Conservation (phyloP, 1,140 invertebrate species). For the Maconellicoccus hirsutus region DNA sequence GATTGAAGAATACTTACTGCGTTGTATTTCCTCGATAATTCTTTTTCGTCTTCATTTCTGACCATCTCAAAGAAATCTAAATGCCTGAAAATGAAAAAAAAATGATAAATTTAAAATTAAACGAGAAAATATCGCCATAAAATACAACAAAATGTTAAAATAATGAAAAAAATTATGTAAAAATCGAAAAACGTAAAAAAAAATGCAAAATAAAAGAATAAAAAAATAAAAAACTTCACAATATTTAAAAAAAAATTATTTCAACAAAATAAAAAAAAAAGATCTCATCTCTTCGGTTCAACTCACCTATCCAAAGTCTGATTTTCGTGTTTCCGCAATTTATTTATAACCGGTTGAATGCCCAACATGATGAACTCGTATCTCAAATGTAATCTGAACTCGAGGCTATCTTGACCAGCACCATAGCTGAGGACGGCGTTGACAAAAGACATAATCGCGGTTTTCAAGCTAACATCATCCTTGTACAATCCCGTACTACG, state of each 20-base stretch:
- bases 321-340: constrained; percentile 82
- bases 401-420: constrained; percentile 86
- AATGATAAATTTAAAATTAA: no score
- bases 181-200: no score
- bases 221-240: no score
- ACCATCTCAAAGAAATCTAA: constrained; percentile 98
- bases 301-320: constrained; percentile 71
- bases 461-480: constrained; percentile 85
- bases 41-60: constrained; percentile 89
- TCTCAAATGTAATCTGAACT: constrained; percentile 88
- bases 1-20: constrained; percentile 42
- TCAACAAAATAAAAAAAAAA: constrained; percentile 29
- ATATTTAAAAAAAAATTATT: no score
- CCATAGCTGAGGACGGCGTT: constrained; percentile 95
- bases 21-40: constrained; percentile 81
- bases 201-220: neutral
- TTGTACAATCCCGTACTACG: constrained; percentile 69
- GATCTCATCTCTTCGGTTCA: neutral
- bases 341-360: constrained; percentile 90
- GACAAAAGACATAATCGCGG: constrained; percentile 95
- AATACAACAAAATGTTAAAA: no score
- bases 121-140: no score
- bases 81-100: constrained; percentile 41
- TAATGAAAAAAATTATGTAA: no score
- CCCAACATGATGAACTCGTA: constrained; percentile 96